Conservation (phyloP, 2,113 vertebrate genomes). For the Oncorhynchus gorbuscha region DNA sequence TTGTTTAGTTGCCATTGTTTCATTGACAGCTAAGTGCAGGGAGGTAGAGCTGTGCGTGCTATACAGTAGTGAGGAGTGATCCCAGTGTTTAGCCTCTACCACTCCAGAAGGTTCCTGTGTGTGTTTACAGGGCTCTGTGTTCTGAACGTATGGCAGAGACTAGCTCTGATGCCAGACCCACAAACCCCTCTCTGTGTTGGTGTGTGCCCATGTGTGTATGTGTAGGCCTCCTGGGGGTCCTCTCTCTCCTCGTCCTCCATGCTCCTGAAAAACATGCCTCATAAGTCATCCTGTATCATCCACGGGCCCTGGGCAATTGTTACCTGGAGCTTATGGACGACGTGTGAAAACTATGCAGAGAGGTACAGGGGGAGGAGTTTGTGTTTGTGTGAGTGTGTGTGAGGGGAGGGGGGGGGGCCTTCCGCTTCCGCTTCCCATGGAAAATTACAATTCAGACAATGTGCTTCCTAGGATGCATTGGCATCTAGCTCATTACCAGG, state of each 20-base stretch:
- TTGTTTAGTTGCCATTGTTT: neutral
- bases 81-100: neutral
- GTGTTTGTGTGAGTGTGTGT: no score
- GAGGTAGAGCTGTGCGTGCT: neutral
- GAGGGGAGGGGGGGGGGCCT: neutral
- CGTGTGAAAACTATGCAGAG: neutral
- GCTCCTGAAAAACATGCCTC: constrained; percentile 8
- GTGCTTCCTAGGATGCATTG: no score
- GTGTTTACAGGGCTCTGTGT: neutral
- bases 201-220: neutral
- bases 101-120: constrained; percentile 1
- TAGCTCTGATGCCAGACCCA: neutral
- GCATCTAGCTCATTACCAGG: no score
- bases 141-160: neutral
- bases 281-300: constrained; percentile 5
- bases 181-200: neutral
- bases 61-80: neutral
- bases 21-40: neutral
- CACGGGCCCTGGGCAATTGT: neutral
- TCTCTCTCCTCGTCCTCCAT: constrained; percentile 5
- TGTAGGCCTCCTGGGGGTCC: neutral
- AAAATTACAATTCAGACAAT: no score
- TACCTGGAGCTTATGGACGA: neutral
- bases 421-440: no score
- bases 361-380: constrained; percentile 5